A percentile compares a stretch with the other conserved stretches of the same genome.
Conservation (phyloP, 2,888 invertebrate genomes). For the Sphaerophoria rueppellii region DNA sequence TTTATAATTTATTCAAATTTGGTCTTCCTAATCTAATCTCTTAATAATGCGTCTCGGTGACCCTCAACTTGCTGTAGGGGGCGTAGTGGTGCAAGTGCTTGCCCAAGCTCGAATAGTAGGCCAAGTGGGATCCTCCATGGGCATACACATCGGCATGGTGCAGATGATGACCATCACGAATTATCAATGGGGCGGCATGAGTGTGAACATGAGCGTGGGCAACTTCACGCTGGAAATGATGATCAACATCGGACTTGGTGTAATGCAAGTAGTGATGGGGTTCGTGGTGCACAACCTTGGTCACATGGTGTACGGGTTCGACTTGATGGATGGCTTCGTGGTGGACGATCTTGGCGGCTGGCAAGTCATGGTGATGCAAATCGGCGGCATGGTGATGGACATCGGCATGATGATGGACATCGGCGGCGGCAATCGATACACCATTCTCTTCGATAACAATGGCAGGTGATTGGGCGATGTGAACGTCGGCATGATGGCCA, state of each 20-base stretch:
- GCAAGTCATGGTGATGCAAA: conserved; percentile 74
- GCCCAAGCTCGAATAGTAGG: conserved; percentile 75
- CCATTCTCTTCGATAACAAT: conserved; percentile 77
- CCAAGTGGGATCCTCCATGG: conserved; percentile 72
- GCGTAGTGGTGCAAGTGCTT: conserved; percentile 77
- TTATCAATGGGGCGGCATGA: conserved; percentile 57
- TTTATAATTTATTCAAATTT: conserved; percentile 66
- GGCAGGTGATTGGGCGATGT: conserved; percentile 79
- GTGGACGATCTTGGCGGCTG: conserved; percentile 78
- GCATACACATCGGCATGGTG: conserved; percentile 51
- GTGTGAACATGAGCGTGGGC: conserved; percentile 75
- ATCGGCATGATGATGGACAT: conserved; percentile 75
- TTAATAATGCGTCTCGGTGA: conserved; percentile 79
- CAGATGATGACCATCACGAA: conserved; percentile 53
- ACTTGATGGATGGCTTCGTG: conserved; percentile 80
- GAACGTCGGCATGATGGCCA: conserved; percentile 77
- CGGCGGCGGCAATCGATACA: conserved; percentile 71
- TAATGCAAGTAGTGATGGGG: conserved; percentile 80
- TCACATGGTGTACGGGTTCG: conserved; percentile 80
- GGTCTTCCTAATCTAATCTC: conserved; percentile 62
- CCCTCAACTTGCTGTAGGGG: conserved; percentile 79
- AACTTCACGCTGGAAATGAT: conserved; percentile 78
- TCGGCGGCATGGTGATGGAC: conserved; percentile 75
- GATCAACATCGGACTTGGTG: conserved; percentile 79
- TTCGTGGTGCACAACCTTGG: conserved; percentile 80